Conservation (phyloP, 2,888 invertebrate genomes). For the Homarus gammarus region DNA sequence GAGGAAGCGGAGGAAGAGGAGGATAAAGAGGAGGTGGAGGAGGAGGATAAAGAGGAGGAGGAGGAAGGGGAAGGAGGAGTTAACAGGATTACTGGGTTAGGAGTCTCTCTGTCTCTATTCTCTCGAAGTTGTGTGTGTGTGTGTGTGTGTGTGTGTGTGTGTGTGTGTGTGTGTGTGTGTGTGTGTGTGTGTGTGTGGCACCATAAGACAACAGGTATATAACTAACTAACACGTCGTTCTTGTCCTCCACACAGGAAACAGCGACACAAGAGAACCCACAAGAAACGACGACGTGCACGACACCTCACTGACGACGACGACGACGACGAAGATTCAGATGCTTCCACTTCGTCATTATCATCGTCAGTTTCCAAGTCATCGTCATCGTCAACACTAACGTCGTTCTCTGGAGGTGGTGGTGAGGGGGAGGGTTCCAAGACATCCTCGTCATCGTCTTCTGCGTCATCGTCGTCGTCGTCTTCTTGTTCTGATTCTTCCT, state of each 20-base stretch:
- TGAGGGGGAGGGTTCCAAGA: too few relatives aligned
- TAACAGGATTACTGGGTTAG: too few relatives aligned
- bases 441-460: background rate
- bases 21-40: too few relatives aligned
- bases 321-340: background rate
- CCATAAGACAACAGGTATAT: too few relatives aligned
- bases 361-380: constrained; percentile 30
- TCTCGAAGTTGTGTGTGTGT: too few relatives aligned
- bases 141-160: background rate
- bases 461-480: constrained; percentile 31
- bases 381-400: constrained; percentile 31
- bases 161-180: too few relatives aligned
- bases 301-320: background rate
- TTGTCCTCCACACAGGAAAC: constrained; percentile 24
- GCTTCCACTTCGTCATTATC: background rate
- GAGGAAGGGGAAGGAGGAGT: too few relatives aligned
- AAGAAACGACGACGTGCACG: constrained; percentile 1
- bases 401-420: constrained; percentile 18
- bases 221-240: background rate
- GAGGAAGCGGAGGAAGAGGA: too few relatives aligned
- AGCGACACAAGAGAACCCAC: constrained; percentile 12
- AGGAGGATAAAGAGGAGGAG: too few relatives aligned
- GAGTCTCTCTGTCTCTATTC: too few relatives aligned
- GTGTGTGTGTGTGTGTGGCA: too few relatives aligned
- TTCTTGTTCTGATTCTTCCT: constrained; percentile 35